Evolutionary conservation across 2,888 invertebrate species (phyloP), one percentile per base, ranked within the genome.

Genomic region (Poecilobothrus nobilitatus): DNA sequence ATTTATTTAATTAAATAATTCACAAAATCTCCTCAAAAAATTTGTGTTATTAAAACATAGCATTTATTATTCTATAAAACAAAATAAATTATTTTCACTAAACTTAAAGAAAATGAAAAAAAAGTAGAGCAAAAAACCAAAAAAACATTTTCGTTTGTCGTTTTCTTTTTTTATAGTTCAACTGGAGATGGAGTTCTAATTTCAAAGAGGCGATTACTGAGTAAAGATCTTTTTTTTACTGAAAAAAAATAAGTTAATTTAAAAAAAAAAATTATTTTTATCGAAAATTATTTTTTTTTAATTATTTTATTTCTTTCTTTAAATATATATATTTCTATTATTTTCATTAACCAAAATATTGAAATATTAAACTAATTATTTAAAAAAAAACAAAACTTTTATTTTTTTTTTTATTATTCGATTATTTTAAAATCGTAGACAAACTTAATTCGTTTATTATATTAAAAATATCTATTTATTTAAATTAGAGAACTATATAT

Each of bases 131-230:
- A 70, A 64, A 63, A 68, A 34, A 34, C 33, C 33, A 33, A 65
- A 65, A 65, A 65, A 33, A 65, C 33, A 65, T 72, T 74, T 76
- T 76, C 75, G 76, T 74, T 76, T 76, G 73, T 76, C 74, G 73
- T 75, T 76, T 76, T 76, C 75, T 76, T 76, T 74, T 76, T 76
- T 77, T 76, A 76, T 79, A 92, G 92, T 92, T 89, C 88, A 92
- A 91, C 88, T 94, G 95, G 95, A 92, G 92, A 88, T 91, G 92
- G 90, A 94, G 94, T 89, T 89, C 92, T 86, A 91, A 94, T 92
- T 95, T 95, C 94, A 92, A 91, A 90, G 92, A 94, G 88, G 93
- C 93, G 86, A 91, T 94, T 86, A 90, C 91, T 87, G 88, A 82
- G 82, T 82, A 82, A 82, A 80, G 69, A 70, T 27, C 33, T 63